These are phyloP conservation scores for Orius laevigatus DNA, from an alignment of 1,140 invertebrate species.

Conservation along the genomic window DNA sequence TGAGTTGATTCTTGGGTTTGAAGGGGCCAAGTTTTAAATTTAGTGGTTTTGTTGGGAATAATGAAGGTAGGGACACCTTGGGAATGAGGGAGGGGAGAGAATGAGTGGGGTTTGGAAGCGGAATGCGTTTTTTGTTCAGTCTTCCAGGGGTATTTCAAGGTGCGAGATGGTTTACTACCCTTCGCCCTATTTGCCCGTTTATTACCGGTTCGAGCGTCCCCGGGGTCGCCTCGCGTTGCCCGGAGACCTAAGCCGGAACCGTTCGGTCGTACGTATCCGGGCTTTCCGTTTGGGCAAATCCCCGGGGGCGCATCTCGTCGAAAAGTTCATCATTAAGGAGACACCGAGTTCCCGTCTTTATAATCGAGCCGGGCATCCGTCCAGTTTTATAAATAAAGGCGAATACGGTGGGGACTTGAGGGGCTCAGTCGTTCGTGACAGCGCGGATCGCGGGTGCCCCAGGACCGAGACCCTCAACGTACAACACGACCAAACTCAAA, in stretches of 20 bases:
- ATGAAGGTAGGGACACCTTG: too few relatives aligned
- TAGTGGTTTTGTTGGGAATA: too few relatives aligned
- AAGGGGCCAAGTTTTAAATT: too few relatives aligned
- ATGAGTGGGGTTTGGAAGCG: too few relatives aligned
- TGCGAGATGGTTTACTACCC: too few relatives aligned
- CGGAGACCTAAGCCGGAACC: constrained; percentile 45
- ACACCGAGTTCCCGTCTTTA: constrained; percentile 29
- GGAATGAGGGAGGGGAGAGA: too few relatives aligned
- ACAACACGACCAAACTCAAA: not conserved
- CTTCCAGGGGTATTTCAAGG: too few relatives aligned
- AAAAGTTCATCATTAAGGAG: constrained; percentile 56
- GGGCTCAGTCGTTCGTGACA: constrained; percentile 24
- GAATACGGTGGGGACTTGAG: not conserved
- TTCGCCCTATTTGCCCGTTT: not conserved
- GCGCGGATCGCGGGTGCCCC: constrained; percentile 22
- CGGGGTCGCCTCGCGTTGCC: constrained; percentile 23
- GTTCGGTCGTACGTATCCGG: constrained; percentile 51
- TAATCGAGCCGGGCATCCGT: constrained; percentile 17
- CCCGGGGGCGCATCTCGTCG: constrained; percentile 50
- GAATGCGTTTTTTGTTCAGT: too few relatives aligned
- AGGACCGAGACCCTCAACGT: not conserved
- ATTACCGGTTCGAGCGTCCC: not conserved
- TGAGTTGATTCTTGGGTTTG: too few relatives aligned
- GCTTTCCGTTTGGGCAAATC: constrained; percentile 38
- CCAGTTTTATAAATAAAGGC: not conserved